Evolutionary conservation across 2,113 vertebrate genomes (phyloP).

Genomic region (Stomatorhinus ivindoensis): DNA sequence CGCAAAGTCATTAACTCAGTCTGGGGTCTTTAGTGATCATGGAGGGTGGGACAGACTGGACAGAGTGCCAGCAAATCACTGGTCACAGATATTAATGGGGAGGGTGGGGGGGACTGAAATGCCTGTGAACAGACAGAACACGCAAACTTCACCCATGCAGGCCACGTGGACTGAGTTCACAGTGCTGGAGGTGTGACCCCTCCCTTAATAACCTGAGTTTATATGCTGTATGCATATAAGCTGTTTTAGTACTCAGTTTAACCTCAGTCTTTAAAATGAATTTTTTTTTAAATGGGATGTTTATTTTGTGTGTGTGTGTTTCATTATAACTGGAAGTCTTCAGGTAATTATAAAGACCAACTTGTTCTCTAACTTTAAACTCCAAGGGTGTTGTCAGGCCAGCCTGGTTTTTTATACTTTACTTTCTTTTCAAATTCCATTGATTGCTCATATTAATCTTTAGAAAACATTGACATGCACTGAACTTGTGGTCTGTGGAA

Average conservation of each 20-base stretch:
- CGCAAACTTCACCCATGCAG: no score
- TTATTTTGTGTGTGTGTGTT: constrained; percentile 3
- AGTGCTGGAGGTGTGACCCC: background rate
- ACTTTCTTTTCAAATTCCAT: constrained; percentile 16
- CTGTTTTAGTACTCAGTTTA: background rate
- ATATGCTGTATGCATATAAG: no score
- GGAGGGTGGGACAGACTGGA: background rate
- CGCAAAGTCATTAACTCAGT: background rate
- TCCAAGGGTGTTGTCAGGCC: constrained; percentile 28
- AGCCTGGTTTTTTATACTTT: constrained; percentile 27
- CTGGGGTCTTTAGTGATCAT: background rate
- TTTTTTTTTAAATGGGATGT: background rate
- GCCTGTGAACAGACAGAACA: background rate
- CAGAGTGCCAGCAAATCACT: background rate
- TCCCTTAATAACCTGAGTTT: background rate
- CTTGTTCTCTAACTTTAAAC: constrained; percentile 31
- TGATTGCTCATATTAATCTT: constrained; percentile 22
- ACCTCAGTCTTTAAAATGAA: background rate
- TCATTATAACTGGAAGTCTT: constrained; percentile 8
- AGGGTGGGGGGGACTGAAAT: background rate
- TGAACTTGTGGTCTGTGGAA: background rate
- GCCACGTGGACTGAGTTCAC: no score
- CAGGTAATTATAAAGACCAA: constrained; percentile 16
- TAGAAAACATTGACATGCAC: background rate
- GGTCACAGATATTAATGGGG: background rate